Evolutionary conservation across 1,140 invertebrate species (phyloP), one percentile per base, ranked within the genome.

Genomic region (Subanguina moxae): DNA sequence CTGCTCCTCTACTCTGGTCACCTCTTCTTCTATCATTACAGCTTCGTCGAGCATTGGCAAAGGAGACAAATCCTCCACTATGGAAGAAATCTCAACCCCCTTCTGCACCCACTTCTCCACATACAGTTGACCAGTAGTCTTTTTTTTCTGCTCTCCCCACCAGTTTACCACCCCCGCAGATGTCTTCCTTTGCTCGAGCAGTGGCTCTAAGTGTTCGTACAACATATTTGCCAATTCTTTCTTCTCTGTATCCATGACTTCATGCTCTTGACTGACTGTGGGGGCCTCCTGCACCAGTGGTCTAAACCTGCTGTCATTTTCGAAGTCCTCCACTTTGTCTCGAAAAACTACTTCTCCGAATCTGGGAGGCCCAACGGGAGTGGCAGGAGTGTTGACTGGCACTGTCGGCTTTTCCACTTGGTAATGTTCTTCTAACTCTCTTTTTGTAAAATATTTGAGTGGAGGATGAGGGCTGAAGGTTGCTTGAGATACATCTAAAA

Each of bases 381-480:
- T 61, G 28, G 58, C 58, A 5, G 58, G 19, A 21, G 58, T 23
- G n/a, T 61, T 61, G 42, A 45, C 27, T 25, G 52, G 52, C 11
- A 11, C 28, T 23, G 3, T 23, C 3, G 32, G 32, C 32, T 38
- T 38, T 38, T 38, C 32, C 17, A 65, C 65, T 42, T 42, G 38
- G 23, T 43, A 11, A 21, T 69, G 25, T 23, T 65, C 17, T 21
- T 23, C n/a, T 17, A 67, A 45, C 15, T 69, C 67, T 15, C 38
- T 52, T 17, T 19, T 69, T 19, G 68, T 17, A 25, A 69, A 69
- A 28, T 69, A 69, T 57, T 69, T 69, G 17, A 72, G 25, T 38
- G 32, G 25, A 38, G 71, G 42, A 21, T 30, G 32, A 30, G 27
- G 42, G 43, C 23, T 23, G 32, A 62, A 64, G 23, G 62, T 56